phyloP scores from a whole-genome alignment of 2,113 vertebrate species.

The Mobula birostris region DNA sequence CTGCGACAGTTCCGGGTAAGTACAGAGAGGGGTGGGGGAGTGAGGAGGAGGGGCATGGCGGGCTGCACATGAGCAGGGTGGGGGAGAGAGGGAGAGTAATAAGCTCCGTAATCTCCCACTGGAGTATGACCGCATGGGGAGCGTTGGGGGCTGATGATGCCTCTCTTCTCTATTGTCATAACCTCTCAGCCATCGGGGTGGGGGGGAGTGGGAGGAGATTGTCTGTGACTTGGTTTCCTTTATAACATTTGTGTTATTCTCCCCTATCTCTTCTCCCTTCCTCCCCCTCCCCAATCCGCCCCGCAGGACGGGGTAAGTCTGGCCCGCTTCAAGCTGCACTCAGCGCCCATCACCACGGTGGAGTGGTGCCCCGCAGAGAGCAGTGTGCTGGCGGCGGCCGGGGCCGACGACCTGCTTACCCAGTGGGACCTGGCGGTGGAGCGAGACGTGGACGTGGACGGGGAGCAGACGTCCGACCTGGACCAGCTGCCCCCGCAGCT shows the following conservation, averaged over 20 bases:
- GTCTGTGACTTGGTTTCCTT: not conserved
- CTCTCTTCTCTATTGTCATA: too few species aligned
- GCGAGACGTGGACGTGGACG: constrained; percentile 53
- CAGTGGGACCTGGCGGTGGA: constrained; percentile 85
- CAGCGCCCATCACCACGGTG: constrained; percentile 76
- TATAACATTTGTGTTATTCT: not conserved
- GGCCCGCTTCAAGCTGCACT: constrained; percentile 84
- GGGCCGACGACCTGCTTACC: constrained; percentile 58
- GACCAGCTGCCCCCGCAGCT: constrained; percentile 73
- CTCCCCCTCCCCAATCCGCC: not conserved
- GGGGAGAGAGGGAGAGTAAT: not conserved
- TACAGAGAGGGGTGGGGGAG: not conserved
- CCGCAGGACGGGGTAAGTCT: constrained; percentile 63
- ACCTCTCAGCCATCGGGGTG: too few species aligned
- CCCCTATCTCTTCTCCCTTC: not conserved
- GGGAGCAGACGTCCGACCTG: constrained; percentile 45
- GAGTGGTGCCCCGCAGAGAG: constrained; percentile 80
- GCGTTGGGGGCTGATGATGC: too few species aligned
- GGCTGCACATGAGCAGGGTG: not conserved
- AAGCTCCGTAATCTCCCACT: too few species aligned
- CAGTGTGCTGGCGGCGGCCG: constrained; percentile 74
- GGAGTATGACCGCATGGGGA: too few species aligned
- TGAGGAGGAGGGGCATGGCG: not conserved
- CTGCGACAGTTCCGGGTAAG: constrained; percentile 77
- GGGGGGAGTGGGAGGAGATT: not conserved